Conservation (phyloP, 2,888 invertebrate genomes). For the Brachycybe producta region DNA sequence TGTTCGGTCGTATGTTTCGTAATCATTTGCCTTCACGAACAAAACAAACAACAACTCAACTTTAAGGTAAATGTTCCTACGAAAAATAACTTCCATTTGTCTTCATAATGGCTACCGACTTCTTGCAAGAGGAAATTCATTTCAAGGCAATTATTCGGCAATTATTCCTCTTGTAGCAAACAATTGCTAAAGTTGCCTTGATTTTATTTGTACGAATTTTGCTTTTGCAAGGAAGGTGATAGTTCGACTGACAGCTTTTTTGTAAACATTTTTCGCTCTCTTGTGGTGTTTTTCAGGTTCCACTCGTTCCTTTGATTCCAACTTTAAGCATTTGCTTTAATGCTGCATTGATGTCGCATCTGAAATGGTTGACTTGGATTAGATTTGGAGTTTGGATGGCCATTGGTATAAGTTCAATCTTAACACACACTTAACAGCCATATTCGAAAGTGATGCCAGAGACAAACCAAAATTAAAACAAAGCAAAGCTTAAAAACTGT, state of each 20-base stretch:
- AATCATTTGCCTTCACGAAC: constrained; percentile 33
- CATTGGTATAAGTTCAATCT: constrained; percentile 46
- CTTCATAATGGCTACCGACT: no score
- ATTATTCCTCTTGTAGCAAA: no score
- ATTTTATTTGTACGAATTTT: no score
- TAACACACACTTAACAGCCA: not conserved
- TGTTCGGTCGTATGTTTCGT: constrained; percentile 29
- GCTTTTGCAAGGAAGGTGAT: no score
- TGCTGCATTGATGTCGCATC: constrained; percentile 66
- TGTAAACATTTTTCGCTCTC: not conserved
- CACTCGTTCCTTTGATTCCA: constrained; percentile 64
- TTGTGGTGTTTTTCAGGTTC: constrained; percentile 44
- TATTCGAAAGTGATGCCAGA: constrained; percentile 5
- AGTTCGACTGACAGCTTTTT: no score
- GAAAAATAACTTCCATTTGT: no score
- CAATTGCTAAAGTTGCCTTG: no score
- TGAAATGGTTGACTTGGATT: constrained; percentile 68
- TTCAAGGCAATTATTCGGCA: no score
- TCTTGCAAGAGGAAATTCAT: no score
- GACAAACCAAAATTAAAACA: no score
- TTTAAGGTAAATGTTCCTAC: constrained; percentile 21
- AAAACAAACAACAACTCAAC: constrained; percentile 26
- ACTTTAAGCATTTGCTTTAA: constrained; percentile 67
- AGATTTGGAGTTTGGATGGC: constrained; percentile 77
- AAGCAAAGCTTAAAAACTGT: not conserved